Base-by-base conservation (phyloP, 2,113 vertebrate species). In the Oenanthe oenanthe region DNA sequence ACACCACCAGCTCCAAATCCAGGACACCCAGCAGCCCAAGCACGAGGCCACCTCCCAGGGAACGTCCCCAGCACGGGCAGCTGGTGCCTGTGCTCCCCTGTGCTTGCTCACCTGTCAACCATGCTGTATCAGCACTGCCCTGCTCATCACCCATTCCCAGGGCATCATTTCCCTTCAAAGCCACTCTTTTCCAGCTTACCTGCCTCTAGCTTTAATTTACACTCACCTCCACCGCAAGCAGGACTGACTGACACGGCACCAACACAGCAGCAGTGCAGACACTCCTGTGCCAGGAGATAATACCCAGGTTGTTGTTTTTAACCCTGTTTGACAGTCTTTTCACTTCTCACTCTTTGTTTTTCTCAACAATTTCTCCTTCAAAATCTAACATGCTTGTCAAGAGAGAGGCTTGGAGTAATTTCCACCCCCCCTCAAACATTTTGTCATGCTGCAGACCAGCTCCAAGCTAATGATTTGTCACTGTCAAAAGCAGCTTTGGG, bases 401-500 rank as follows among this genome's bases (percentile, higher is more conserved):
- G 34, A 70, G 24, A 40, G 34, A 88, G 40, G 38, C 32, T 70
- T 32, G 45, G 17, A 43, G 9, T 3, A 51, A 31, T 51, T 28
- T 2, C 3, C 34, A 36, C 34, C 34, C 34, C 34, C 8, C 34
- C 34, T 36, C 1, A 2, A 53, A 62, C 13, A 79, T 65, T 83
- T 53, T 88, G 21, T 42, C 25, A 1, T 16, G 72, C 68, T 86
- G 60, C 58, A 88, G 14, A 70, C 47, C 3, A 20, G 85, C 92
- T 81, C 85, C 83, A 47, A 80, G 50, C 56, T 91, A 36, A 70
- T 17, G 94, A 96, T 92, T 77, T 94, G 58, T 91, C 12, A 6
- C 91, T 88, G 94, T 93, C 92, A 92, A 56, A 91, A 90, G 65
- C 4, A 67, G 79, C 76, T 84, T 80, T 89, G 91, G 73, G 68